Base-by-base conservation (phyloP, 2,113 vertebrate species). In the Hippocampus zosterae region DNA sequence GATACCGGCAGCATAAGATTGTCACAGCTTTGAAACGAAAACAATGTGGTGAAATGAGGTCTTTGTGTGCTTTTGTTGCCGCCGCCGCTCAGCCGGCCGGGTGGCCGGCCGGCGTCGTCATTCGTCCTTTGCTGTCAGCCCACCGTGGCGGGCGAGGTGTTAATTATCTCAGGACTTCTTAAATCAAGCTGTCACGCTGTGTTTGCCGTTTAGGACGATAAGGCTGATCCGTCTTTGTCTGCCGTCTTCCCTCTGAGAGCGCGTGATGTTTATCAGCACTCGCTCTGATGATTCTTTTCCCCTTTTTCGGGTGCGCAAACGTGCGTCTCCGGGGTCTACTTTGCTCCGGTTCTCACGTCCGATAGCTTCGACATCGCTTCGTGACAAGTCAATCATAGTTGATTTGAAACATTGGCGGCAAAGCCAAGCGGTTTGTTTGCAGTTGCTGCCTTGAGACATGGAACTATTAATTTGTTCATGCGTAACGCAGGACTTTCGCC, bases 141-240 rank as follows among this genome's bases (percentile, higher is more conserved):
- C 37, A 25, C 41, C 23, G 37, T 13, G 25, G 40, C 18, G 69
- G 60, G 71, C 12, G 64, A 78, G 52, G 72, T 40, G 73, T 79
- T 70, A 72, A 81, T 78, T 76, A 80, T 81, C 74, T 71, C 78
- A 11, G 67, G 66, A 71, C 71, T 46, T 67, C 76, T 74, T 75
- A 70, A 81, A 77, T 81, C 76, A 81, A 82, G 62, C 74, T 72
- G 71, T 82, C 74, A 73, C 69, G 25, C 61, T n/a, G 27, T 65
- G 79, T 79, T 29, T 70, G 27, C 76, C 57, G 80, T 79, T 75
- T 27, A 52, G 69, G 59, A 61, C 68, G 76, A 87, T 83, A 75
- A 83, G 74, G 33, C 59, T 59, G 65, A 83, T 80, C 75, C 37
- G 41, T 81, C 74, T 78, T 70, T 80, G 79, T 85, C 76, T 77